Evolutionary conservation across 2,797 vertebrate genomes (phyloP).

Genomic region (Xiphorhynchus erythropygius): DNA sequence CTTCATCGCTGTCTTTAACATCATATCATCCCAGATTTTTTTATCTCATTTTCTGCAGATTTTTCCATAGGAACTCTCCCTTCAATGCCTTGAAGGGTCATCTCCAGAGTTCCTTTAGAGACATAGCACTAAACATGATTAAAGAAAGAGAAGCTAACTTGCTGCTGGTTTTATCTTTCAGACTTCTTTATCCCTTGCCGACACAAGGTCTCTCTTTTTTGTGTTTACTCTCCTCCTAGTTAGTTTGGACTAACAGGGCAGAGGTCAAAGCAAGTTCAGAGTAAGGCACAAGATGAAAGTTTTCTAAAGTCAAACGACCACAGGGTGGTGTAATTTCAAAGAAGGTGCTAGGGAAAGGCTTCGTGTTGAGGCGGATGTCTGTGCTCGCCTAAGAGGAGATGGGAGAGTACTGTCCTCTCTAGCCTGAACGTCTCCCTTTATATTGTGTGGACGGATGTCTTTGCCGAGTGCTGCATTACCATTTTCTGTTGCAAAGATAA

Average conservation of each 20-base stretch:
- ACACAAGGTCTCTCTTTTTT: not conserved
- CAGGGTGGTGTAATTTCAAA: not conserved
- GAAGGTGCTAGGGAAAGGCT: not conserved
- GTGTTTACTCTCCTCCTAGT: not conserved
- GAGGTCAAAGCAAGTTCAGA: slow-evolving; percentile 6
- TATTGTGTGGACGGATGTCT: not conserved
- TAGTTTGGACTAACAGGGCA: not conserved
- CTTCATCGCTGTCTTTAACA: not conserved
- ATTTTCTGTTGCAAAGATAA: not conserved
- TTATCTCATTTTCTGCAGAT: not conserved
- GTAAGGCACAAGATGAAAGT: not conserved
- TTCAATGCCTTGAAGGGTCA: not conserved
- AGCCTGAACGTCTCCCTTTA: fast-evolving
- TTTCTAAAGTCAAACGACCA: not conserved
- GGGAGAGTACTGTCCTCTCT: not conserved
- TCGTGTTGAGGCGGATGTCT: not conserved
- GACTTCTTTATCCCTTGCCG: not conserved
- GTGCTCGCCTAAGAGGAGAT: not conserved
- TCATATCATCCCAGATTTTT: not conserved
- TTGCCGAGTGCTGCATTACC: not conserved
- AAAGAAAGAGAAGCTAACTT: not conserved
- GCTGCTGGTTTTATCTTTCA: not conserved
- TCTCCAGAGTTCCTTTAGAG: not conserved
- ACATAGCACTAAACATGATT: not conserved
- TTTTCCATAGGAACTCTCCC: not conserved